phyloP scores from a whole-genome alignment of 1,140 invertebrate species.

The Conus ventricosus region DNA sequence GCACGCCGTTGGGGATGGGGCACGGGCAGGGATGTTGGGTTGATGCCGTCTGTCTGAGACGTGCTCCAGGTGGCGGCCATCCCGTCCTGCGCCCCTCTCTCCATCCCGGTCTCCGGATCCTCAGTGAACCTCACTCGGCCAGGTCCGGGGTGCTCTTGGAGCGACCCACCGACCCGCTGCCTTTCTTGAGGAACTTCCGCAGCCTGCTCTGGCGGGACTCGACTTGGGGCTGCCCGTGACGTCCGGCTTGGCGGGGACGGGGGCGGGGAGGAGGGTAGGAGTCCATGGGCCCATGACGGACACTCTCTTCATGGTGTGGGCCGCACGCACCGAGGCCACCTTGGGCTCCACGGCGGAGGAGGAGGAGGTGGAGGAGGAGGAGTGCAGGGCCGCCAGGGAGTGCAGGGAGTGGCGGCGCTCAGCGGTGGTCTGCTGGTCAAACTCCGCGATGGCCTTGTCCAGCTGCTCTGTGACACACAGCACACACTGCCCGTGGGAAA shows the following conservation, averaged over 20 bases:
- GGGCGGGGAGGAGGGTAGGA: not conserved
- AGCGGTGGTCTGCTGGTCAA: slow-evolving; percentile 48
- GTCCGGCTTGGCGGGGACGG: not conserved
- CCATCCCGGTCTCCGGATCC: slow-evolving; percentile 38
- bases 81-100: not conserved
- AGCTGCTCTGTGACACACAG: slow-evolving; percentile 63
- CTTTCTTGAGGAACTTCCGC: slow-evolving; percentile 58
- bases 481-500: not conserved
- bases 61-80: slow-evolving; percentile 34
- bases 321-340: slow-evolving; percentile 70
- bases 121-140: slow-evolving; percentile 36
- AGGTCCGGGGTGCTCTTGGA: slow-evolving; percentile 67
- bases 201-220: slow-evolving; percentile 62
- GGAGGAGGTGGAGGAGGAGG: not conserved
- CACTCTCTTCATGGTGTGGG: slow-evolving; percentile 64
- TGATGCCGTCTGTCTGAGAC: slow-evolving; percentile 4
- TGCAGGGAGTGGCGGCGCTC: slow-evolving; percentile 31
- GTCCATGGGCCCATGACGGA: slow-evolving; percentile 58
- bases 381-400: slow-evolving; percentile 5
- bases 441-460: slow-evolving; percentile 63
- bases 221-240: slow-evolving; percentile 32
- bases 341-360: slow-evolving; percentile 45
- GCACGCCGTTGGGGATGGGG: slow-evolving; percentile 49
- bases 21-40: slow-evolving; percentile 34
- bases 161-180: slow-evolving; percentile 49